phyloP scores from a whole-genome alignment of 2,797 vertebrate genomes.

The Phalloptychus januarius region DNA sequence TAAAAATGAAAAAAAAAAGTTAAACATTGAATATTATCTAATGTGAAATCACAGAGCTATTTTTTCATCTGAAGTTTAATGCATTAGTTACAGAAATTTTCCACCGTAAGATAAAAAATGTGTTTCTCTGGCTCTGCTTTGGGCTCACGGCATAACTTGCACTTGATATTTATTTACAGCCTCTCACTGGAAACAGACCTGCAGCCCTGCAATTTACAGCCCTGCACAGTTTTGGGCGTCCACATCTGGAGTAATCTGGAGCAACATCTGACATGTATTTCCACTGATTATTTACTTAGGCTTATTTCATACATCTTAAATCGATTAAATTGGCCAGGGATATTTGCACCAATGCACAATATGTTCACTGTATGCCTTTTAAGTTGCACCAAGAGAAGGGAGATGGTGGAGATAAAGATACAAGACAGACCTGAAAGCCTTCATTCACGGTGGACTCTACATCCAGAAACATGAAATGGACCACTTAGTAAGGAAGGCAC shows the following conservation, averaged over 20 bases:
- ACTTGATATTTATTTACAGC: constrained; percentile 24
- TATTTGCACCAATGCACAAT: constrained; percentile 46
- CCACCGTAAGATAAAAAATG: background rate
- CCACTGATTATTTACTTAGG: constrained; percentile 66
- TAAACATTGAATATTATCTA: background rate
- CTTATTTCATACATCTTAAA: constrained; percentile 73
- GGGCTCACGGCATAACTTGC: background rate
- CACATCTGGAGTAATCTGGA: constrained; percentile 48
- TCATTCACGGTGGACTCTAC: constrained; percentile 67
- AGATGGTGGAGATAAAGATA: constrained; percentile 75
- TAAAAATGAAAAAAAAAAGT: background rate
- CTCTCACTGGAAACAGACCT: constrained; percentile 26
- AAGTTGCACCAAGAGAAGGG: constrained; percentile 39
- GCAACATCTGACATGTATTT: constrained; percentile 67
- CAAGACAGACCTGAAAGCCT: constrained; percentile 67
- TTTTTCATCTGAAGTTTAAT: background rate
- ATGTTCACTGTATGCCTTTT: constrained; percentile 56
- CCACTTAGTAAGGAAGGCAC: constrained; percentile 18
- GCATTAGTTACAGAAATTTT: constrained; percentile 8
- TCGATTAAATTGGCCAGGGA: constrained; percentile 45
- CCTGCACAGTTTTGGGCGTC: constrained; percentile 21
- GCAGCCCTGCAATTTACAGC: constrained; percentile 7
- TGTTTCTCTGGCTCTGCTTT: background rate
- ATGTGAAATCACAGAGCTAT: background rate
- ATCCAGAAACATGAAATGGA: constrained; percentile 23